These are phyloP conservation scores for Crossaster papposus DNA, from an alignment of 53 echinoderm and acorn worm species.

Conservation along the genomic window DNA sequence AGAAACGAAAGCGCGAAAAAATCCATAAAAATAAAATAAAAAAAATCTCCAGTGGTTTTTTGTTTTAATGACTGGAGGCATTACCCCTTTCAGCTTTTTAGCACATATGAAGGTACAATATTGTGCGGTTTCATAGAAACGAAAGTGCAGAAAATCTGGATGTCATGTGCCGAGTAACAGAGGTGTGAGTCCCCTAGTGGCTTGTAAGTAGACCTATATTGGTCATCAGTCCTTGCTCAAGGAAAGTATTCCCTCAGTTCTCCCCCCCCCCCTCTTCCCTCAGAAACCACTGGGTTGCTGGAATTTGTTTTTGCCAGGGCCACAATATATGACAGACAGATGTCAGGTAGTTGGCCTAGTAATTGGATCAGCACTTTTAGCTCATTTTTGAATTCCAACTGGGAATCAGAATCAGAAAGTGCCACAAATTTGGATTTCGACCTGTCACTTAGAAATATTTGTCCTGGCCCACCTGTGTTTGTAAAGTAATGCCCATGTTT, in stretches of 20 bases:
- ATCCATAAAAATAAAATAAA: too few species aligned
- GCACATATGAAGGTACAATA: neutral
- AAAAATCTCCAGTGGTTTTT: too few species aligned
- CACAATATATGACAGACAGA: constrained; percentile 28
- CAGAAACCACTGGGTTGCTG: neutral
- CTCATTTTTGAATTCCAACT: constrained; percentile 9
- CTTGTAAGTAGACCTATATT: neutral
- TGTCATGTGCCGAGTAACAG: neutral
- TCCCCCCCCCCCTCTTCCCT: neutral
- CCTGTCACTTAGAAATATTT: constrained; percentile 41
- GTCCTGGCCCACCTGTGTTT: neutral
- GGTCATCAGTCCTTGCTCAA: too few species aligned
- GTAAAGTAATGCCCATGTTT: constrained; percentile 56
- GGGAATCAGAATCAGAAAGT: constrained; percentile 12
- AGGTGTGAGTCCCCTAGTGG: constrained; percentile 21
- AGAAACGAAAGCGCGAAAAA: constrained; percentile 11
- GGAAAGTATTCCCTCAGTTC: constrained; percentile 8
- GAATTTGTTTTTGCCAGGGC: constrained; percentile 14
- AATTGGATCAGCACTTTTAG: constrained; percentile 29
- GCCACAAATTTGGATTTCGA: constrained; percentile 2
- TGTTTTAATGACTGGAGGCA: neutral
- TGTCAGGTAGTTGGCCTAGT: constrained; percentile 32
- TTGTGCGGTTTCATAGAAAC: constrained; percentile 12
- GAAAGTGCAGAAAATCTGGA: constrained; percentile 8
- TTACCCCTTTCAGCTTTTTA: neutral